Conservation (phyloP, 2,888 invertebrate genomes). For the Blastobasis lacticolella region DNA sequence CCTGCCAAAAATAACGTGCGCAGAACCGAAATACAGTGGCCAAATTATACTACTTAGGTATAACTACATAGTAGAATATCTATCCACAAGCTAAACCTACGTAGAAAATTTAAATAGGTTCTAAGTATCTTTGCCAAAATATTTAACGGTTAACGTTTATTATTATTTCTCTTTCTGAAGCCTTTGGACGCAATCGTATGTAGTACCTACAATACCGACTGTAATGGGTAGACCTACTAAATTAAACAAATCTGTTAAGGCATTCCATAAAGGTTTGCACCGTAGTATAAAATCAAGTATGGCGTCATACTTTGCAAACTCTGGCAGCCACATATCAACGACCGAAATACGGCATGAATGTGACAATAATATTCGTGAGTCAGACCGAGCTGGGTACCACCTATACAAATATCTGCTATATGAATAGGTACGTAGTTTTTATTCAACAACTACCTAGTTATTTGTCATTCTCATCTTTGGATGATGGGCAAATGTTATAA, state of each 20-base stretch:
- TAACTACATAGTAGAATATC: too few relatives aligned
- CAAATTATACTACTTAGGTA: neutral
- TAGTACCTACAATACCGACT: too few relatives aligned
- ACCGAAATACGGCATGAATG: constrained; percentile 56
- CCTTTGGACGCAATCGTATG: too few relatives aligned
- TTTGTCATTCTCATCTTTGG: constrained; percentile 15
- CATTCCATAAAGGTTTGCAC: constrained; percentile 17
- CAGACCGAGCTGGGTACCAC: constrained; percentile 43
- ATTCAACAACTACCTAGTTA: constrained; percentile 36
- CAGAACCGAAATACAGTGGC: constrained; percentile 7
- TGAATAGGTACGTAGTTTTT: constrained; percentile 47
- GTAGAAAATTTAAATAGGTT: too few relatives aligned
- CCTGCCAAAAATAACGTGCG: constrained; percentile 16
- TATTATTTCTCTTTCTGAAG: too few relatives aligned
- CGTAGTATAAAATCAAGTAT: constrained; percentile 45
- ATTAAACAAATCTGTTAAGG: neutral
- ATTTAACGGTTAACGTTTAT: too few relatives aligned
- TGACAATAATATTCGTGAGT: constrained; percentile 67
- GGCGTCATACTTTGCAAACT: constrained; percentile 62
- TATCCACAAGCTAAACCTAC: too few relatives aligned
- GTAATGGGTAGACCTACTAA: too few relatives aligned
- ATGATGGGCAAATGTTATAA: constrained; percentile 3
- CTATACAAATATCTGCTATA: constrained; percentile 63
- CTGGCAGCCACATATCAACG: constrained; percentile 53
- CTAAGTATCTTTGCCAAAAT: too few relatives aligned